phyloP scores from a whole-genome alignment of 2,797 vertebrate genomes.

The Myotis daubentonii region DNA sequence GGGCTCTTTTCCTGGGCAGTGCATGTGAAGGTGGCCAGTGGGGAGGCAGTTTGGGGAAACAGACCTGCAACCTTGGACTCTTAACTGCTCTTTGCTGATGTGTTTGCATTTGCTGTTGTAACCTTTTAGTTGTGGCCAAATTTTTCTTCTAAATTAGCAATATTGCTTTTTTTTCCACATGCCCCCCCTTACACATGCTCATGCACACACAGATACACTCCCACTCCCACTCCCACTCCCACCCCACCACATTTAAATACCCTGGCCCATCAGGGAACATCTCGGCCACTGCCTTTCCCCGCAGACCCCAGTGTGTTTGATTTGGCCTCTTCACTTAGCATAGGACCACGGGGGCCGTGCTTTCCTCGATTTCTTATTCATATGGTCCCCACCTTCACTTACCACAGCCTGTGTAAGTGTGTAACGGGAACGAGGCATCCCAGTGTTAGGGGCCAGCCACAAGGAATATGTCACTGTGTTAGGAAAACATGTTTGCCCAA shows the following conservation, averaged over 20 bases:
- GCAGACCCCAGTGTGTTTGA: background rate
- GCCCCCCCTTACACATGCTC: background rate
- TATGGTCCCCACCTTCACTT: background rate
- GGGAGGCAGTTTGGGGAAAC: background rate
- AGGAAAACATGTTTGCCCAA: background rate
- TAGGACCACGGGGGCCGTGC: background rate
- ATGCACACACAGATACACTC: background rate
- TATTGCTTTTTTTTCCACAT: background rate
- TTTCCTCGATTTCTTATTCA: background rate
- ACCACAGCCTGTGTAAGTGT: background rate
- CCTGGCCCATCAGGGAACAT: background rate
- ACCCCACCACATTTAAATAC: background rate
- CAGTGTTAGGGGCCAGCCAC: background rate
- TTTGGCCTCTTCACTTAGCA: constrained; percentile 44
- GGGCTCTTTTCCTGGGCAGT: background rate
- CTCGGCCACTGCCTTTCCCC: constrained; percentile 63
- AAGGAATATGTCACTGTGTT: background rate
- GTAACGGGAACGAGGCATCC: background rate
- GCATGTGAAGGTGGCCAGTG: background rate
- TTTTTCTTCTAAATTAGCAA: constrained; percentile 22
- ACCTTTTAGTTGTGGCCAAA: background rate
- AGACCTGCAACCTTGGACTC: background rate
- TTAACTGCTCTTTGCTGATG: background rate
- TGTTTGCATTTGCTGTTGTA: background rate
- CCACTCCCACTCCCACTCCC: no score